These are phyloP conservation scores for Scaptodrosophila latifasciaeformis DNA, from an alignment of 2,888 invertebrate species.

Conservation along the genomic window DNA sequence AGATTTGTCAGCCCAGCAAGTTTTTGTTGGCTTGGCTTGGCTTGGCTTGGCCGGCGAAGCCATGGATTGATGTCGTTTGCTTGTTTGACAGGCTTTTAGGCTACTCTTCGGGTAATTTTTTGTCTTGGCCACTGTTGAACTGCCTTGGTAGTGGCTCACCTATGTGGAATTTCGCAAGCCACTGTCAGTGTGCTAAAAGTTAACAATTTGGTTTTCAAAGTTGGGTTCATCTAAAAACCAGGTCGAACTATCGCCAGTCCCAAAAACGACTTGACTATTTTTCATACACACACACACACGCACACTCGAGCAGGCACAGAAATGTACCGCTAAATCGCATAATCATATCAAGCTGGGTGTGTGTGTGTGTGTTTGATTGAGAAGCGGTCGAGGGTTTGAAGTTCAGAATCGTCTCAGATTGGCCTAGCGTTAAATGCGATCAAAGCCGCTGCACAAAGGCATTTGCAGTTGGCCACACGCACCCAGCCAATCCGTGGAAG, in stretches of 20 bases:
- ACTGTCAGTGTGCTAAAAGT: slow-evolving; percentile 20
- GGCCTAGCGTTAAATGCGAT: no score
- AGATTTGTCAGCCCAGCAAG: slow-evolving; percentile 1
- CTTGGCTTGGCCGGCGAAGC: not conserved
- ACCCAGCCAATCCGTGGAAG: not conserved
- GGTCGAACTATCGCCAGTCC: no score
- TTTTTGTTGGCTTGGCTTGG: not conserved
- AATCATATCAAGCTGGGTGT: slow-evolving; percentile 50
- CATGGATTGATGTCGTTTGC: not conserved
- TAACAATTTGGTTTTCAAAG: not conserved
- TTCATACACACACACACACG: no score
- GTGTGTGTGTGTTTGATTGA: no score
- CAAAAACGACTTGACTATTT: no score
- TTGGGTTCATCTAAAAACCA: not conserved
- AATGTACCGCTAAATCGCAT: slow-evolving; percentile 60
- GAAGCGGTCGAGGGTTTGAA: no score
- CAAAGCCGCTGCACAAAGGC: no score
- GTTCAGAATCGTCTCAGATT: no score
- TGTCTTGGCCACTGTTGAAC: not conserved
- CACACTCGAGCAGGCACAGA: slow-evolving; percentile 15
- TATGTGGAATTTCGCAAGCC: slow-evolving; percentile 55
- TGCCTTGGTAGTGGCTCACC: slow-evolving; percentile 28
- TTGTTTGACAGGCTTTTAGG: slow-evolving; percentile 5
- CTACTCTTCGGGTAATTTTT: not conserved
- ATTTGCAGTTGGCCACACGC: slow-evolving; percentile 7